A percentile compares a stretch with the other conserved stretches of the same genome.
These are phyloP conservation scores for Micrastur ruficollis DNA, from an alignment of 2,797 vertebrate species.

Conservation along the genomic window DNA sequence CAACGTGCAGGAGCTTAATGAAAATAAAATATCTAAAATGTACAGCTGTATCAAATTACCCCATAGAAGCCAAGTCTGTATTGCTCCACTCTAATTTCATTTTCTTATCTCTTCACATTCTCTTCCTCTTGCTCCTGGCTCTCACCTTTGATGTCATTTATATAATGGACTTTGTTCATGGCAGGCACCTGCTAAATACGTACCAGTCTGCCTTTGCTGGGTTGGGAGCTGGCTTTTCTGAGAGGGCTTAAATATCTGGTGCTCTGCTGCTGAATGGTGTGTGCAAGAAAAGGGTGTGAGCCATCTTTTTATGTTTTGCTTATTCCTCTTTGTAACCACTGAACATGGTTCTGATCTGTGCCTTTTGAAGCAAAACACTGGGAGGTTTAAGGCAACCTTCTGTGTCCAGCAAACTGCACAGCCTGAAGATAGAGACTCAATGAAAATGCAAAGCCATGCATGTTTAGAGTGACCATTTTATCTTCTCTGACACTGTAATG, in stretches of 20 bases:
- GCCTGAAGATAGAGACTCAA: not conserved
- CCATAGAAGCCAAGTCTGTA: not conserved
- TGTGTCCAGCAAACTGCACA: not conserved
- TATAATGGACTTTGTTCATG: not conserved
- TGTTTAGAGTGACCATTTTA: not conserved
- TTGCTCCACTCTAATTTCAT: not conserved
- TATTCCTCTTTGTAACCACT: not conserved
- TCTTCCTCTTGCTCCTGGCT: not conserved
- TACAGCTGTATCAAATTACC: not conserved
- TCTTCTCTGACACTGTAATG: not conserved
- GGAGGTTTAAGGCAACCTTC: constrained; percentile 8
- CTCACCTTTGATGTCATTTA: not conserved
- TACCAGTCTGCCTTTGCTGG: not conserved
- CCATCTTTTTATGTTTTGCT: not conserved
- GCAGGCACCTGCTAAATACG: not conserved
- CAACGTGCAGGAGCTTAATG: not conserved
- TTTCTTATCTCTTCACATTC: constrained; percentile 9
- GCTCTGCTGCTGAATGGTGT: not conserved
- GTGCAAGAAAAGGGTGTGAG: not conserved
- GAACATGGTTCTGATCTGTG: not conserved
- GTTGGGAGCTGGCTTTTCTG: not conserved
- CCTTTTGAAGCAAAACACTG: constrained; percentile 12
- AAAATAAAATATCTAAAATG: not conserved
- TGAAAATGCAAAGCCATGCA: not conserved
- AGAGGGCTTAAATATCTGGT: not conserved